A percentile compares a stretch with the other conserved stretches of the same genome.
phyloP scores from a whole-genome alignment of 2,113 vertebrate species.

The Phasianus colchicus region DNA sequence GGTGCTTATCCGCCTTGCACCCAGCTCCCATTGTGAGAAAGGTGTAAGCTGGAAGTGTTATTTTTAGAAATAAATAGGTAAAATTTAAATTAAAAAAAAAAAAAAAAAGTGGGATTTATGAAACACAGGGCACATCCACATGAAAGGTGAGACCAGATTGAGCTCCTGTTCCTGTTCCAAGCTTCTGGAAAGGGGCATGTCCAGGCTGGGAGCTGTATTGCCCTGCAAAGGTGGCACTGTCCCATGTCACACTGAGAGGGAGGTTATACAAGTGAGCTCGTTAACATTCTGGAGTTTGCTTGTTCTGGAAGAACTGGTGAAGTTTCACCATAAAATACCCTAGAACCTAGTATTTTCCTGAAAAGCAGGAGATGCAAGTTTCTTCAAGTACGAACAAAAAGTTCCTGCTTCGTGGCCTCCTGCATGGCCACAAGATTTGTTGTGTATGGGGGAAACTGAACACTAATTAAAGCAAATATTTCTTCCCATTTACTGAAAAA shows the following conservation, averaged over 20 bases:
- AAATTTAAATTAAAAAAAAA: background rate
- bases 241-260: background rate
- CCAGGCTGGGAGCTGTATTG: background rate
- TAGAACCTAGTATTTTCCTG: background rate
- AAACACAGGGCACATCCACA: background rate
- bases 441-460: background rate
- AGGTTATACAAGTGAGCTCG: background rate
- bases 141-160: background rate
- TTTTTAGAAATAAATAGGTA: background rate
- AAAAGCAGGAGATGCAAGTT: background rate
- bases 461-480: background rate
- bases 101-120: background rate
- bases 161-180: background rate
- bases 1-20: background rate
- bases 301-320: background rate
- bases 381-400: background rate
- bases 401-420: no score
- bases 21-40: background rate
- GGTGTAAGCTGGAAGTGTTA: background rate
- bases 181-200: fast-evolving
- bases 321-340: background rate
- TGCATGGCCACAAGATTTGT: background rate
- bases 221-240: background rate
- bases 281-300: background rate
- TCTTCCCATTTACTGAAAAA: background rate